These are phyloP conservation scores for Panopea generosa DNA, from an alignment of 2,888 invertebrate species.

Conservation along the genomic window DNA sequence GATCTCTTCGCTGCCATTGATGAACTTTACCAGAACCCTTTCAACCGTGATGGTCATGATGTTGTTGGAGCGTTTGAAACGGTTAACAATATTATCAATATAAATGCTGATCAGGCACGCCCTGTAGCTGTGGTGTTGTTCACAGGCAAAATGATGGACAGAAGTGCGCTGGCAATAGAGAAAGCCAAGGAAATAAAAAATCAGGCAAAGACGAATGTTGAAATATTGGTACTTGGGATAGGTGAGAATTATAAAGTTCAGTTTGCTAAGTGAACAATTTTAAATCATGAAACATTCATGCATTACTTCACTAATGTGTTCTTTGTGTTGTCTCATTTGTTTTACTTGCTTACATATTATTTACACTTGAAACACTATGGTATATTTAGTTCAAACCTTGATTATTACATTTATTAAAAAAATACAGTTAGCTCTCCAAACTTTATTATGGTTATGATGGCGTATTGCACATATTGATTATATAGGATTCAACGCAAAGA, in stretches of 20 bases:
- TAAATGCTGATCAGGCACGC: not conserved
- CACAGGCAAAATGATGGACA: not conserved
- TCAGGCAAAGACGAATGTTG: conserved; percentile 9
- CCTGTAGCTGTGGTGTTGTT: conserved; percentile 31
- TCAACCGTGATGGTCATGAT: conserved; percentile 19
- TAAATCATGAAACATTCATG: not conserved
- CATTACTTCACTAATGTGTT: too few species aligned
- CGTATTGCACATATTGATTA: too few species aligned
- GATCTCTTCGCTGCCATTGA: conserved; percentile 13
- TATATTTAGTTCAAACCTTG: too few species aligned
- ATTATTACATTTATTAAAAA: too few species aligned
- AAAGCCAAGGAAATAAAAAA: conserved; percentile 4
- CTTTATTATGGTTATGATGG: too few species aligned
- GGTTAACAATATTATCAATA: not conserved
- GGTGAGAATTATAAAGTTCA: conserved; percentile 13
- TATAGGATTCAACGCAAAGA: too few species aligned
- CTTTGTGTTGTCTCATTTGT: too few species aligned
- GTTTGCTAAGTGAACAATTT: too few species aligned
- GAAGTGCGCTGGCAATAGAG: conserved; percentile 5
- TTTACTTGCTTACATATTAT: too few species aligned
- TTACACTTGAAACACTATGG: too few species aligned
- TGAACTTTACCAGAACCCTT: conserved; percentile 1
- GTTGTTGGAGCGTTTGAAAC: not conserved
- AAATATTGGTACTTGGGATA: conserved; percentile 27
- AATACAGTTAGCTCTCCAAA: too few species aligned